Evolutionary conservation across 2,797 vertebrate species (phyloP), one percentile per base, ranked within the genome.

Genomic region (Lacerta agilis): DNA sequence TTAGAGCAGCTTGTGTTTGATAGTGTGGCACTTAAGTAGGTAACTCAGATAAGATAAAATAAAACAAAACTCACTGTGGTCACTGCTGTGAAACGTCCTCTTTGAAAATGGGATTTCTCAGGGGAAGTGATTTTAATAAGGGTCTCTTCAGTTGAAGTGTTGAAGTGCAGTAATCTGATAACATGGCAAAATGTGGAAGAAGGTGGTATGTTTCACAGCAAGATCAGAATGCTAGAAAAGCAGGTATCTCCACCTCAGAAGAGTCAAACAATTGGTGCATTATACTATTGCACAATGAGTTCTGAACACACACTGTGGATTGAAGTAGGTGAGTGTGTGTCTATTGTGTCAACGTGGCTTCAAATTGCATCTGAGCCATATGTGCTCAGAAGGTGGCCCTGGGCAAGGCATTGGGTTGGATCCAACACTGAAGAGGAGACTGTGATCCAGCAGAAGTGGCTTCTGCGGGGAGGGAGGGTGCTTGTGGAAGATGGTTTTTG

Each of bases 191-290:
- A 88, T 0, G 27, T 88, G 78, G 20, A 18, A 20, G 78, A 76
- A 83, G 78, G 71, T 82, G 29, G 43, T 1, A 82, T 55, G 49
- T 55, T 55, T 41, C 76, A 10, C 25, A 76, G 89, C 29, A 1
- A 38, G 45, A 38, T 9, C 33, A 85, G 91, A 85, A 88, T 86
- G 87, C 85, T 90, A 73, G 33, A 83, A 66, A 85, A 80, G 23
- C 82, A 75, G 58, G 41, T 85, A 49, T 80, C 58, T 85, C 55
- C 11, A 38, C 49, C 4, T 85, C 61, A 38, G 86, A 83, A 38
- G 86, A 83, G 9, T 83, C 33, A 83, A 75, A 69, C 45, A 83
- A 69, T 83, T 58, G 61, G 43, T 58, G 25, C 49, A 83, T 81
- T 75, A n/a, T 72, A 72, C 29, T 77, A 67, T 72, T 78, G 66